Evolutionary conservation across 2,888 invertebrate species (phyloP), one percentile per base, ranked within the genome.

Genomic region (Tenthredo notha): DNA sequence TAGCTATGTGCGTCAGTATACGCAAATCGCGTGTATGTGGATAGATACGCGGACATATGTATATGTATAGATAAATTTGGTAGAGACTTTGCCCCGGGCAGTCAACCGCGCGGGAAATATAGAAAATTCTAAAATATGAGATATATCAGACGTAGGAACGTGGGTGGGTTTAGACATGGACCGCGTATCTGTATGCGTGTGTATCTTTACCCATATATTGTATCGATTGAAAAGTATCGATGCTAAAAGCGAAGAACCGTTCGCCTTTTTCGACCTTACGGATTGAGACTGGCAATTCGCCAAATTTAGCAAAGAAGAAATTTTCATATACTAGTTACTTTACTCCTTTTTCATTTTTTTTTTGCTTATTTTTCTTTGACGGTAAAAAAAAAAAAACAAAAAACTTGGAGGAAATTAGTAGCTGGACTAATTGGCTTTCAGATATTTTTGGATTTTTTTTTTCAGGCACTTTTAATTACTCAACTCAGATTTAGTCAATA

Each of bases 21-120:
- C 18, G 25, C 33, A 9, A 18, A 15, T 25, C 54, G 18, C 15
- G n/a, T 25, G 9, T 18, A 21, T 70, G 43, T 15, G 10, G 75
- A 47, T 75, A 47, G 9, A n/a, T 43, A 47, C 21, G 15, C 72
- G 21, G 33, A 40, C 21, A 47, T 43, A 50, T 0, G 50, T 74
- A 9, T 0, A 75, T 10, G 18, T 40, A 47, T 25, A 47, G 47
- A 47, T 75, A 75, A 75, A 75, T 25, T 25, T 25, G 37, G 47
- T 25, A 47, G 21, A 75, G 40, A 75, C 75, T 29, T 75, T 47
- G 25, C 75, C 43, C 25, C n/a, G 25, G 47, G 70, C 37, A 70
- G 70, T 37, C 70, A n/a, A 70, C 70, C 70, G 40, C 37, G 70
- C 37, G 70, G 70, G 70, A 70, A 70, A 70, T 70, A 70, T 70